Evolutionary conservation across 2,797 vertebrate genomes (phyloP), one percentile per base, ranked within the genome.

Genomic region (Siniperca obscura): DNA sequence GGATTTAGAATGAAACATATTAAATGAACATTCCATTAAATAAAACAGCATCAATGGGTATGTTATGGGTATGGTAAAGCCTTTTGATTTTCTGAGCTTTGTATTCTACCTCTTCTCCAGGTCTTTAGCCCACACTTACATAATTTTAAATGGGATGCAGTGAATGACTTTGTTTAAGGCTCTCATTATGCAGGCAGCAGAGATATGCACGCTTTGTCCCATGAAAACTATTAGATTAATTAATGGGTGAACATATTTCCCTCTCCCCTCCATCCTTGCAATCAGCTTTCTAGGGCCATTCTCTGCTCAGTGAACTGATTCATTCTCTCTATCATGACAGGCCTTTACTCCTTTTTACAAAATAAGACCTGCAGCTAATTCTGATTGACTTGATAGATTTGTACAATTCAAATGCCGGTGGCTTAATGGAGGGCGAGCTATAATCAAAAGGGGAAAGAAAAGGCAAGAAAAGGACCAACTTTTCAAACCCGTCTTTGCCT

Each of bases 221-320:
- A 81, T 92, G 90, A 92, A 95, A 93, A 94, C 92, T 90, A 94
- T 95, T 95, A 93, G 83, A 92, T 92, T 94, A 95, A 95, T 94
- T 93, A 95, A 94, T 94, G 91, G 90, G 62, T 72, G 89, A 90
- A 92, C 91, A 94, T 90, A 93, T 94, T 92, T 91, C 81, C 76
- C 74, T 86, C 86, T 91, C 79, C 66, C 74, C 85, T 87, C 78
- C 86, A 82, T 92, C 83, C 85, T 48, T 14, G 76, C 92, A 88
- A 87, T 94, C 88, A 89, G 88, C 90, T 91, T 83, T 82, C 70
- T 38, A 78, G 83, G 89, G 92, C 89, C 90, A 90, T 93, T 92
- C 91, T 82, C 86, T 91, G 89, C 81, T 92, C 89, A 82, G 80
- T 87, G 83, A 90, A 86, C 84, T 85, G 83, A 90, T 91, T 92